Conservation (phyloP, 2,797 vertebrate genomes). For the Parauchenoglanis ngamensis region DNA sequence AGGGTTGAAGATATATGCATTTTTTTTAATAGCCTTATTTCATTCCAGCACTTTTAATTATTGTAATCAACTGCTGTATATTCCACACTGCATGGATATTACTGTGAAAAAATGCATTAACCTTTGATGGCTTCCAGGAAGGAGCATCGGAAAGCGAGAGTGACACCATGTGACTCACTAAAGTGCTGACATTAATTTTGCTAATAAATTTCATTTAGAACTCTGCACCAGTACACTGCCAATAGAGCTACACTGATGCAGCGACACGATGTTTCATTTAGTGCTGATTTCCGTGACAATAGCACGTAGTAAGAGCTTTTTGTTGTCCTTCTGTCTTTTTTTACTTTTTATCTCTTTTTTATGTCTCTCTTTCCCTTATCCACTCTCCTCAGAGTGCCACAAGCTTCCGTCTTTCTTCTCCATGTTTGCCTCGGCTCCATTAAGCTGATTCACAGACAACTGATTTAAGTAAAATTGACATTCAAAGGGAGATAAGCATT, state of each 20-base stretch:
- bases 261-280: slow-evolving; percentile 79
- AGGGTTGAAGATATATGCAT: background rate
- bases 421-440: slow-evolving; percentile 49
- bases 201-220: slow-evolving; percentile 87
- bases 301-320: slow-evolving; percentile 52
- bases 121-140: slow-evolving; percentile 77
- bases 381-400: slow-evolving; percentile 14
- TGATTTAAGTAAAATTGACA: slow-evolving; percentile 53
- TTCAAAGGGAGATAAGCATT: slow-evolving; percentile 51
- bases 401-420: slow-evolving; percentile 36
- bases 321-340: slow-evolving; percentile 37
- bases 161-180: slow-evolving; percentile 71
- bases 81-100: slow-evolving; percentile 62
- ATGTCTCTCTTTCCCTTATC: slow-evolving; percentile 10
- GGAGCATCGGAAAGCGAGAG: slow-evolving; percentile 10
- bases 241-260: slow-evolving; percentile 65
- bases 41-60: slow-evolving; percentile 66
- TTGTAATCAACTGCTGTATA: slow-evolving; percentile 64
- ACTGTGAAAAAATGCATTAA: slow-evolving; percentile 90
- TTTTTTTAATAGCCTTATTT: slow-evolving; percentile 6
- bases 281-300: slow-evolving; percentile 63
- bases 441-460: slow-evolving; percentile 49
- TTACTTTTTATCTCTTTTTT: slow-evolving; percentile 20
- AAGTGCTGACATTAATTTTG: slow-evolving; percentile 88
- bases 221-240: slow-evolving; percentile 69